These are phyloP conservation scores for Heteractis magnifica DNA, from an alignment of 92 coral and sea anemone species.

Conservation along the genomic window DNA sequence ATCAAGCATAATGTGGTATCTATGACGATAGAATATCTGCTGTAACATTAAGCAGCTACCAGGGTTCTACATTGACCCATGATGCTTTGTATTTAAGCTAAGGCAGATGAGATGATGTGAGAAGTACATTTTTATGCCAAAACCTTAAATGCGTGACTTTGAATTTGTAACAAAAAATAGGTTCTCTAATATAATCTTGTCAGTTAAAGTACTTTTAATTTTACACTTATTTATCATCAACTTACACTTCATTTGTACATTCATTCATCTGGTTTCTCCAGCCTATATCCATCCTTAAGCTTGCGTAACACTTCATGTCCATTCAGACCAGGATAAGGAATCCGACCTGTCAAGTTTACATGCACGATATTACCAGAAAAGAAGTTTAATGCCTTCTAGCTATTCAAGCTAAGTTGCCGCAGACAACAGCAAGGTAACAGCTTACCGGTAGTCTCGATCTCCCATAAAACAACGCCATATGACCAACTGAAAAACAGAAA, in stretches of 20 bases:
- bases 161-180: too few relatives aligned
- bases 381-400: too few relatives aligned
- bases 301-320: conserved; percentile 32
- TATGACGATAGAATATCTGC: not conserved
- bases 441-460: not conserved
- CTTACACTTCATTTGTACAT: conserved; percentile 64
- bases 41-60: not conserved
- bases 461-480: conserved; percentile 5
- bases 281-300: conserved; percentile 40
- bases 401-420: too few relatives aligned
- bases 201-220: not conserved
- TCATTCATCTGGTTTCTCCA: conserved; percentile 65
- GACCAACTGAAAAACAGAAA: not conserved
- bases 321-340: conserved; percentile 14
- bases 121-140: too few relatives aligned
- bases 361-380: not conserved
- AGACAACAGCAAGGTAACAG: not conserved
- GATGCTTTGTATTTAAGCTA: too few relatives aligned
- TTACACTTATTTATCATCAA: not conserved
- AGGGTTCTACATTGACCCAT: too few relatives aligned
- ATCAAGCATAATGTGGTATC: conserved; percentile 65
- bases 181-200: too few relatives aligned
- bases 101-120: too few relatives aligned
- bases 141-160: too few relatives aligned
- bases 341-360: not conserved